Base-by-base conservation (phyloP, 2,113 vertebrate species). In the Perognathus longimembris region DNA sequence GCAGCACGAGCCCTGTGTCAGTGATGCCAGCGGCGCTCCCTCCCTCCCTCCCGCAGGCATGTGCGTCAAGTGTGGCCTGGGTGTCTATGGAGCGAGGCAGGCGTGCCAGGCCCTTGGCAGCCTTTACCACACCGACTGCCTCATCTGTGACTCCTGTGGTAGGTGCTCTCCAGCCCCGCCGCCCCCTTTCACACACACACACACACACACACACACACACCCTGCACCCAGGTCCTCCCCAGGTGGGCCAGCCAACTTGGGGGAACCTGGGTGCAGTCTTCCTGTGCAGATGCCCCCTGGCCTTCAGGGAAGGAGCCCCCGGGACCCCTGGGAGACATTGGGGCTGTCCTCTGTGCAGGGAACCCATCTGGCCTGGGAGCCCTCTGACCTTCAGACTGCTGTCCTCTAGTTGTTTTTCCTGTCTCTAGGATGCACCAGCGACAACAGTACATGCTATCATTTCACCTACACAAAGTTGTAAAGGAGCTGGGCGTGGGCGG, bases 91-190 rank as follows among this genome's bases (percentile, higher is more conserved):
- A 97, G 99, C 99, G 17, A 99, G 99, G 96, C 99, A 99, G 92
- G 99, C 99, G 6, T 99, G 99, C 97, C 99, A 99, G 96, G 99
- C 99, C 3, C 99, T 99, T 99, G 99, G 99, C 80, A 99, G 99
- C 97, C 98, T 99, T 75, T 99, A 99, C 90, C 99, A 99, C 96
- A 99, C 99, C 10, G 99, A 99, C 97, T 99, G 99, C 98, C 99
- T 99, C 98, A 99, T 98, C 38, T 99, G 99, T 97, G 99, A 99
- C 97, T 99, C 99, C 80, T 99, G 99, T 85, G 99, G 99, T 99
- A 98, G 99, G 99, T 99, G 42, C 14, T 32, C 70, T 75, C 59
- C 14, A 20, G 11, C 69, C 74, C 61, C 26, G n/a, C n/a, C n/a
- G n/a, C n/a, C n/a, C n/a, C n/a, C n/a, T n/a, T n/a, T n/a, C n/a